Percentiles rank a stretch among this genome's conserved stretches.
phyloP scores from a whole-genome alignment of 1,140 invertebrate species.

The Pseudomyrmex pallidus region DNA sequence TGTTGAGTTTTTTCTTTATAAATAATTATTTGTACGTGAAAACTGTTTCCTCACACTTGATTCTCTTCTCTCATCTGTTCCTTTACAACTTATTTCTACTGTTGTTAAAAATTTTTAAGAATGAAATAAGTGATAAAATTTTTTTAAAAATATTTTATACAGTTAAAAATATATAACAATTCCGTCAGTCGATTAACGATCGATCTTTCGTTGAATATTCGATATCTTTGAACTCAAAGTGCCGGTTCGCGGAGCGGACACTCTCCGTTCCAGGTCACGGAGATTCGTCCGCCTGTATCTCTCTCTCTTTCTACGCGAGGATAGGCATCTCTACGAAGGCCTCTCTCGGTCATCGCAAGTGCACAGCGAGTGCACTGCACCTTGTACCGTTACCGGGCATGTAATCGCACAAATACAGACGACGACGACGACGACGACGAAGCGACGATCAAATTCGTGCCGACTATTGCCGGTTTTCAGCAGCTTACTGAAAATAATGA shows the following conservation, averaged over 20 bases:
- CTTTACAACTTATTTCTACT: too few relatives aligned
- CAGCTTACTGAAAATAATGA: too few relatives aligned
- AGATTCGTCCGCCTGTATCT: constrained; percentile 51
- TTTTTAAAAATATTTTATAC: too few relatives aligned
- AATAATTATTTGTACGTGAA: too few relatives aligned
- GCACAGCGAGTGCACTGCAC: constrained; percentile 62
- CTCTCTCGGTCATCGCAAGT: constrained; percentile 65
- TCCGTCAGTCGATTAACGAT: neutral
- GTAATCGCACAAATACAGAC: constrained; percentile 58
- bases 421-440: constrained; percentile 56
- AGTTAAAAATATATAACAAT: neutral
- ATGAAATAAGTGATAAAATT: too few relatives aligned
- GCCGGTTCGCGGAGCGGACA: constrained; percentile 32
- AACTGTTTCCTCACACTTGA: too few relatives aligned
- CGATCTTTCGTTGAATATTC: neutral
- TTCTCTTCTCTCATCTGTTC: too few relatives aligned
- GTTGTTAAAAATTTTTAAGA: too few relatives aligned
- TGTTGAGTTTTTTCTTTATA: too few relatives aligned
- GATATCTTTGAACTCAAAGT: neutral
- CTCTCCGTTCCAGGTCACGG: constrained; percentile 73
- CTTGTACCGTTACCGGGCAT: constrained; percentile 71
- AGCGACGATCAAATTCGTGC: constrained; percentile 67
- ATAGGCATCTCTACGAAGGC: constrained; percentile 66
- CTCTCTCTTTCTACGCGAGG: constrained; percentile 62
- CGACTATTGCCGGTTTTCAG: constrained; percentile 54